Evolutionary conservation across 2,113 vertebrate species (phyloP), one percentile per base, ranked within the genome.

Genomic region (Chitala chitala): DNA sequence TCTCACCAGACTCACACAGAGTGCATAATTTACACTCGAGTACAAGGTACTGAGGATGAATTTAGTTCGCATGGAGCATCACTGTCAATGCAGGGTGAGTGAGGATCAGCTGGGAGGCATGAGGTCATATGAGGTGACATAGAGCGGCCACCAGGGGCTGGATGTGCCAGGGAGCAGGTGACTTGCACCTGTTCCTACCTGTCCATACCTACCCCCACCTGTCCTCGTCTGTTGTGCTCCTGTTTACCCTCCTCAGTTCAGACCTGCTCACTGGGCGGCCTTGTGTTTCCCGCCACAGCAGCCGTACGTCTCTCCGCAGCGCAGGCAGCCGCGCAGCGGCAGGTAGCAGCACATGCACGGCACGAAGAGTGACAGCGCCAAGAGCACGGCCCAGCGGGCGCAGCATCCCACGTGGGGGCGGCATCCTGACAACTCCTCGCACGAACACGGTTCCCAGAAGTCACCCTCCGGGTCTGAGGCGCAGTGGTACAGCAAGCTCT

Each of bases 281-380:
- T 96, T 95, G 88, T 95, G 95, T 83, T 91, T 94, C 64, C 94
- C 95, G 54, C 95, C 95, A 0, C 93, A 94, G 79, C 94, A 96
- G 81, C 94, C 94, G 1, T 93, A 95, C 53, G 91, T 86, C 75
- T 92, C 91, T 0, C 94, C 94, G 17, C 94, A 94, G 79, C 90
- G 93, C 87, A 96, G 91, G 86, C 95, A 97, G n/a, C 90, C 92
- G 69, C 89, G 90, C 84, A 97, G 88, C 74, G 94, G 95, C 79
- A 94, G 90, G 75, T 95, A 96, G 90, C 94, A 96, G 92, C 95
- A 97, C 90, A 96, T 95, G 88, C 95, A 96, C 85, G 95, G 95
- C 80, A 95, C 94, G 0, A 94, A 91, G 73, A 96, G 89, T 4
- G 95, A 94, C 58, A 96, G 89, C 12, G 89, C 91, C 61, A 93